phyloP scores from a whole-genome alignment of 1,140 invertebrate genomes.

The Drosophila santomea region DNA sequence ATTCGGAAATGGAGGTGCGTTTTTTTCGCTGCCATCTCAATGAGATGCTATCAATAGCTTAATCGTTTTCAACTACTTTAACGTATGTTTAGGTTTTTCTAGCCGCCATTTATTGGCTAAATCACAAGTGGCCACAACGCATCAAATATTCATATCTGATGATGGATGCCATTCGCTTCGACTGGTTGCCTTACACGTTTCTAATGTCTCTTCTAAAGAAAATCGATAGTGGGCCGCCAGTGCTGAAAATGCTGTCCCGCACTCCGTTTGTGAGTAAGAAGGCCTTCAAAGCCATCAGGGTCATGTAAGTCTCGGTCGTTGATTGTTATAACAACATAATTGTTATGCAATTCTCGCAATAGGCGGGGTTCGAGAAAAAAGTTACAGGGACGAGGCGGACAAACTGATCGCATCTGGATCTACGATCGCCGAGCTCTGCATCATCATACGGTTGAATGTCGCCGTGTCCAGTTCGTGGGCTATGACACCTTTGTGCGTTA shows the following conservation, averaged over 20 bases:
- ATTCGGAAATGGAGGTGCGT: slow-evolving; percentile 4
- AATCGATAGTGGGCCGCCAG: not conserved
- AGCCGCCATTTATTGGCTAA: not conserved
- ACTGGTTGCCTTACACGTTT: not conserved
- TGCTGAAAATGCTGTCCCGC: not conserved
- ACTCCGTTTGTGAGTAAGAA: not conserved
- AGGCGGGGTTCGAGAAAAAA: not conserved
- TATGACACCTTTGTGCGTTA: not conserved
- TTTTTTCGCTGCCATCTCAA: no score
- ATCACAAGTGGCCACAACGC: not conserved
- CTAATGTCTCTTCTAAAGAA: not conserved
- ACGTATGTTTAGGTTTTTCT: not conserved
- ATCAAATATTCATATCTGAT: not conserved
- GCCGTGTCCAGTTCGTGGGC: not conserved
- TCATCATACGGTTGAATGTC: not conserved
- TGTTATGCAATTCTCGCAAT: no score
- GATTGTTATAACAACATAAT: not conserved
- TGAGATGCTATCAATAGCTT: not conserved
- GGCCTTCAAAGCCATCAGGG: not conserved
- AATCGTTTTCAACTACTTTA: not conserved
- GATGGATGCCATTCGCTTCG: not conserved
- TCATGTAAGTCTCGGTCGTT: not conserved
- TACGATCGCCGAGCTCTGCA: not conserved
- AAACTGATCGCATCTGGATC: not conserved
- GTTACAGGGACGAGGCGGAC: not conserved